Percentiles rank a stretch among this genome's conserved stretches.
phyloP scores from a whole-genome alignment of 2,797 vertebrate species.

The Scarus forsteni region DNA sequence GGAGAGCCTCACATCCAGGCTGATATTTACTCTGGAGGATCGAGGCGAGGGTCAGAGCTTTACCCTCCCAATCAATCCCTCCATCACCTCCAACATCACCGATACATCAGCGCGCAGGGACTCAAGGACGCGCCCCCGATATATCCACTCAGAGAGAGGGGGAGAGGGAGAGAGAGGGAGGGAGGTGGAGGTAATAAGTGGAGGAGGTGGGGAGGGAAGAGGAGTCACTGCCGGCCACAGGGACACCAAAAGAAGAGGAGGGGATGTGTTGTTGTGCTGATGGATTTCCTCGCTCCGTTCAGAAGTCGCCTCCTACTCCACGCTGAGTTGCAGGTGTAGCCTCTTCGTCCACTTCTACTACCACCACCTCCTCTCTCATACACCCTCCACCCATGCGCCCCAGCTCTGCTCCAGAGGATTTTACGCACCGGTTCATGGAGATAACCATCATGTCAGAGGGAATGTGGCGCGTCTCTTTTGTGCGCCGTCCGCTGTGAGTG shows the following conservation, averaged over 20 bases:
- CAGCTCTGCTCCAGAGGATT: conserved; percentile 33
- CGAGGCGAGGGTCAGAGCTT: not conserved
- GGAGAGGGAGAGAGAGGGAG: conserved; percentile 41
- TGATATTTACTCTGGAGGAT: not conserved
- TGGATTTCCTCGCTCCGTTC: conserved; percentile 18
- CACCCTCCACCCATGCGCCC: conserved; percentile 27
- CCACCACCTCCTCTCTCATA: conserved; percentile 7
- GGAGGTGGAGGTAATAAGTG: conserved; percentile 48
- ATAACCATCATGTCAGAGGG: conserved; percentile 34
- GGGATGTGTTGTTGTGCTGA: conserved; percentile 36
- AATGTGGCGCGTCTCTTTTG: conserved; percentile 58
- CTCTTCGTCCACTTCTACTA: not conserved
- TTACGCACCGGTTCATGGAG: conserved; percentile 46
- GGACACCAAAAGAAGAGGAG: conserved; percentile 39
- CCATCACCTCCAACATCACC: conserved; percentile 19
- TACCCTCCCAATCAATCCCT: not conserved
- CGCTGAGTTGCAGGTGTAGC: conserved; percentile 69
- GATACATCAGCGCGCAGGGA: conserved; percentile 14
- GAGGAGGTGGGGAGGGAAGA: conserved; percentile 44
- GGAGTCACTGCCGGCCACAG: conserved; percentile 31
- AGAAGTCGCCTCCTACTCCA: conserved; percentile 35
- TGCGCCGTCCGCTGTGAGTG: conserved; percentile 54
- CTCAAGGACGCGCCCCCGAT: conserved; percentile 48
- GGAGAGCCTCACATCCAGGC: conserved; percentile 1
- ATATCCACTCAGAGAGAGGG: conserved; percentile 19